Percentiles rank a stretch among this genome's conserved stretches.
These are phyloP conservation scores for Trachythela sp. DNA, from an alignment of 64 coral and sea anemone species.

Conservation along the genomic window DNA sequence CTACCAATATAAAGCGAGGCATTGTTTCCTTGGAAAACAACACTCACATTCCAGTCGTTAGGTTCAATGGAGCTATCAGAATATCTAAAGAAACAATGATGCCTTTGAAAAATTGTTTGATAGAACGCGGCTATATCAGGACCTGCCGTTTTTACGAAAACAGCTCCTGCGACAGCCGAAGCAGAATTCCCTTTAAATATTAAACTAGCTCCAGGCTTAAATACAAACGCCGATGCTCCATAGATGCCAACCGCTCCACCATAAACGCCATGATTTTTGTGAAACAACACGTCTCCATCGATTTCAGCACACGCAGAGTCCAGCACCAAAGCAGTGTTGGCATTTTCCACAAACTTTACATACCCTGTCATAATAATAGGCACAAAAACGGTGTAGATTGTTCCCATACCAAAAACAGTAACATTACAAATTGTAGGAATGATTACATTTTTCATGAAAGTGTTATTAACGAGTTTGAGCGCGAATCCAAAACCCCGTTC, in stretches of 20 bases:
- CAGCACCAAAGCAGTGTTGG: constrained; percentile 22
- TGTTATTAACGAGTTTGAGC: constrained; percentile 19
- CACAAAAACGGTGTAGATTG: neutral
- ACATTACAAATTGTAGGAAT: neutral
- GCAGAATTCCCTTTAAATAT: neutral
- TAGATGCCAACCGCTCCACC: constrained; percentile 14
- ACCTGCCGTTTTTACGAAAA: neutral
- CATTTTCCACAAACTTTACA: neutral
- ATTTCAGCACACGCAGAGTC: neutral
- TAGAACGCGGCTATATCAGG: neutral
- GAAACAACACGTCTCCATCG: constrained; percentile 18
- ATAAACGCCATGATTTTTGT: constrained; percentile 27
- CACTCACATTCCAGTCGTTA: neutral
- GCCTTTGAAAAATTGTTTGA: neutral
- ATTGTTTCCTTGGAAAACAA: neutral
- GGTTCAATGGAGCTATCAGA: neutral
- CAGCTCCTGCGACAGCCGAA: neutral
- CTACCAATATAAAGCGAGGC: neutral
- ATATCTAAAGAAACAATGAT: neutral
- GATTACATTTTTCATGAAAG: neutral
- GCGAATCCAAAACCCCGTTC: neutral
- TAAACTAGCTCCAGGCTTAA: neutral
- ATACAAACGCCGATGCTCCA: neutral
- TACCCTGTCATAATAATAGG: constrained; percentile 23
- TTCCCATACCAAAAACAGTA: neutral